phyloP scores from a whole-genome alignment of 2,113 vertebrate species.

The Orthonyx spaldingii region DNA sequence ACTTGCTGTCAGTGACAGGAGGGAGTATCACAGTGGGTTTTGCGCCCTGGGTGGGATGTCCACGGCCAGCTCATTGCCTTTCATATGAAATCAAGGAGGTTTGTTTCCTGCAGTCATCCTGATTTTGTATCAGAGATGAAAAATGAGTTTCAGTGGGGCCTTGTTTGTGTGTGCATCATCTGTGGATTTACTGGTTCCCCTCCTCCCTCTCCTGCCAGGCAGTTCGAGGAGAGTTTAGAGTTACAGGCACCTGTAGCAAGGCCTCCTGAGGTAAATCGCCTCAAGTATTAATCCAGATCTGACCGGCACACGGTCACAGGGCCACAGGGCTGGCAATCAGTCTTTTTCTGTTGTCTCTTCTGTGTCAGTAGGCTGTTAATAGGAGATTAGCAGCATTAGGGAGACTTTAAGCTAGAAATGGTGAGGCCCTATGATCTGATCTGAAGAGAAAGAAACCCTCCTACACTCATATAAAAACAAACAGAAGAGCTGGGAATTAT shows the following conservation, averaged over 20 bases:
- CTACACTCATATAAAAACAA: neutral
- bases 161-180: neutral
- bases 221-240: conserved; percentile 32
- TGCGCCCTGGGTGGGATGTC: neutral
- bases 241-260: conserved; percentile 19
- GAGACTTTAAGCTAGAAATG: conserved; percentile 23
- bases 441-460: neutral
- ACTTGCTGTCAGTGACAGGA: neutral
- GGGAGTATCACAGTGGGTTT: neutral
- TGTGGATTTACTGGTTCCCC: neutral
- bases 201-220: neutral
- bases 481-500: neutral
- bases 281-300: conserved; percentile 60
- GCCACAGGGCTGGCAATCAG: conserved; percentile 28
- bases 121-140: neutral
- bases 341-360: conserved; percentile 39
- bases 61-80: neutral
- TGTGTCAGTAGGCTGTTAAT: conserved; percentile 53
- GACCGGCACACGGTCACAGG: conserved; percentile 36
- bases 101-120: neutral
- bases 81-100: neutral
- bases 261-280: conserved; percentile 58
- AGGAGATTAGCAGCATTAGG: conserved; percentile 35
- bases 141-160: neutral
- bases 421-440: neutral